Evolutionary conservation across 1,140 invertebrate species (phyloP).

Genomic region (Eubasilissa regina): DNA sequence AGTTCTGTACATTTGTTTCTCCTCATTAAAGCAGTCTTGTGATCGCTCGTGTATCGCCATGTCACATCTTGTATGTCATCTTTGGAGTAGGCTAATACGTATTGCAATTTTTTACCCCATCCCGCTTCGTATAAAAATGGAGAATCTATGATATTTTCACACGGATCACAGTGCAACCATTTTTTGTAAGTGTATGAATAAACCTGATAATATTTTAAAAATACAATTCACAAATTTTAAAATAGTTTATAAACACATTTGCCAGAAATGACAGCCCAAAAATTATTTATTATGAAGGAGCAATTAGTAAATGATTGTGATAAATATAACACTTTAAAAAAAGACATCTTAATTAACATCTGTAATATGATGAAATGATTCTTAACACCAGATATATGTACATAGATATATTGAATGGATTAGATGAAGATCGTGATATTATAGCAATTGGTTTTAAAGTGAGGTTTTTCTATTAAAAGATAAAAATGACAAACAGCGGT

Average conservation of each 20-base stretch:
- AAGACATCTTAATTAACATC: no score
- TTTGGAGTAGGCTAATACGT: conserved; percentile 90
- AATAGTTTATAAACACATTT: not conserved
- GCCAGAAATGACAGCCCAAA: not conserved
- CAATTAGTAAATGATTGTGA: no score
- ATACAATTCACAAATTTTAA: not conserved
- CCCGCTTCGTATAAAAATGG: conserved; percentile 95
- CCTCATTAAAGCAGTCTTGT: conserved; percentile 72
- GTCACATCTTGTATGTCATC: conserved; percentile 97
- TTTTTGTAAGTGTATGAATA: conserved; percentile 78
- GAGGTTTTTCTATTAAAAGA: no score
- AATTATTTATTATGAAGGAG: no score
- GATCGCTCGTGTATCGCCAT: conserved; percentile 91
- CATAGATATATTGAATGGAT: no score
- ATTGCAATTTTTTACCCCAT: conserved; percentile 90
- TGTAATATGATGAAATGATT: no score
- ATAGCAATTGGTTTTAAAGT: no score
- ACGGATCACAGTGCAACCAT: conserved; percentile 97
- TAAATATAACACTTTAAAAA: no score
- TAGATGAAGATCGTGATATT: no score
- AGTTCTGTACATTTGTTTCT: conserved; percentile 77
- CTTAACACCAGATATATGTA: no score
- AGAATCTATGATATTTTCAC: conserved; percentile 90
- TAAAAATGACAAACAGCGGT: no score
- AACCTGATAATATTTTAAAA: conserved; percentile 68